A percentile compares a stretch with the other conserved stretches of the same genome.
Evolutionary conservation across 2,113 vertebrate genomes (phyloP).

Genomic region (Ornithorhynchus anatinus): DNA sequence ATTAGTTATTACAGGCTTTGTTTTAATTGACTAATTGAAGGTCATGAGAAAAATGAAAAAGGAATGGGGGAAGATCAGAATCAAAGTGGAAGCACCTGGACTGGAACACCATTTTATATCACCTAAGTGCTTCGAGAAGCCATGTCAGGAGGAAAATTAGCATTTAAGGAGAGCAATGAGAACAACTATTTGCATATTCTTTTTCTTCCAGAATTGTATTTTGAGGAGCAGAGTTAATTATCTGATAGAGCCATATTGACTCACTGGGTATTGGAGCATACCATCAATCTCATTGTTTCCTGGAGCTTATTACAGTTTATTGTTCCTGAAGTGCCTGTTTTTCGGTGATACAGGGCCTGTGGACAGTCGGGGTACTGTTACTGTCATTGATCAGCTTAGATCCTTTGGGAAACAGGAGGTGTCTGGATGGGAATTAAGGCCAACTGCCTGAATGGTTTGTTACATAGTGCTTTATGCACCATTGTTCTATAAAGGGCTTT

Average conservation of each 20-base stretch:
- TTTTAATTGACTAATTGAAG: background rate
- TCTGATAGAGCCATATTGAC: background rate
- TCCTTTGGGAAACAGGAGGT: fast-evolving
- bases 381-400: fast-evolving
- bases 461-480: too few species aligned
- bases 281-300: background rate
- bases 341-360: fast-evolving
- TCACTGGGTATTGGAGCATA: background rate
- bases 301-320: background rate
- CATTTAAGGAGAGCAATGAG: background rate
- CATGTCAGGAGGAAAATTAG: background rate
- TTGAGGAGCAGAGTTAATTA: background rate
- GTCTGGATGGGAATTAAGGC: too few species aligned
- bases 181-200: background rate
- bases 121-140: background rate
- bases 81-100: background rate
- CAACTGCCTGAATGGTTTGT: fast-evolving
- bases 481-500: too few species aligned
- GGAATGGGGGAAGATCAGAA: background rate
- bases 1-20: background rate
- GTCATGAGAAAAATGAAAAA: background rate
- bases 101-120: background rate
- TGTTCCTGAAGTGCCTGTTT: background rate
- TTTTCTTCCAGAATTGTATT: slow-evolving; percentile 3
- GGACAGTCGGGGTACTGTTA: fast-evolving